phyloP scores from a whole-genome alignment of 1,140 invertebrate genomes.

The Lucilia sericata region DNA sequence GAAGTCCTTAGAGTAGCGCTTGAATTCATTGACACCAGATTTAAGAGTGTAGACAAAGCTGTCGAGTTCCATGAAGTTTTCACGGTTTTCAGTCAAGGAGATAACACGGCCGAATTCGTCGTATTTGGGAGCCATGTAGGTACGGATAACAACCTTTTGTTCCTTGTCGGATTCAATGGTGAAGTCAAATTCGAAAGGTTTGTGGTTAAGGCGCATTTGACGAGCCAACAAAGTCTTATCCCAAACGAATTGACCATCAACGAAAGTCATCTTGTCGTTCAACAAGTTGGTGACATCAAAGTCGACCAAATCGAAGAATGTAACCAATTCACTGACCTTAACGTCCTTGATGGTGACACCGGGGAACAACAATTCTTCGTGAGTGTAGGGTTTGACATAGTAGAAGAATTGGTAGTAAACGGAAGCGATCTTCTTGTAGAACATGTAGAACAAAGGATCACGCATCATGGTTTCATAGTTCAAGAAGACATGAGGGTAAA shows the following conservation, averaged over 20 bases:
- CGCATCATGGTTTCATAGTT: constrained; percentile 71
- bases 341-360: constrained; percentile 72
- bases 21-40: constrained; percentile 76
- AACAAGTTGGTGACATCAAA: constrained; percentile 71
- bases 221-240: constrained; percentile 66
- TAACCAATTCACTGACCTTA: constrained; percentile 71
- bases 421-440: constrained; percentile 71
- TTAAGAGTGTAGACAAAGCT: constrained; percentile 75
- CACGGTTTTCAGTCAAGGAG: constrained; percentile 72
- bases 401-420: constrained; percentile 63
- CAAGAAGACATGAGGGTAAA: constrained; percentile 68
- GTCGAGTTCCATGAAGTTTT: constrained; percentile 78
- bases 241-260: constrained; percentile 40
- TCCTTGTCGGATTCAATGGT: constrained; percentile 69
- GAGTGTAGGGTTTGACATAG: constrained; percentile 45
- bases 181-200: constrained; percentile 73
- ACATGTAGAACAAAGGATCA: constrained; percentile 72
- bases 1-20: constrained; percentile 76
- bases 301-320: constrained; percentile 76
- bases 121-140: constrained; percentile 74
- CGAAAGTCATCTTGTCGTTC: constrained; percentile 54
- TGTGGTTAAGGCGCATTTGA: constrained; percentile 74
- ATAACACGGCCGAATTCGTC: constrained; percentile 71
- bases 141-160: constrained; percentile 69
- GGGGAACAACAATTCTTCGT: constrained; percentile 40